Evolutionary conservation across 1,140 invertebrate genomes (phyloP).

Genomic region (Trichogramma pretiosum): DNA sequence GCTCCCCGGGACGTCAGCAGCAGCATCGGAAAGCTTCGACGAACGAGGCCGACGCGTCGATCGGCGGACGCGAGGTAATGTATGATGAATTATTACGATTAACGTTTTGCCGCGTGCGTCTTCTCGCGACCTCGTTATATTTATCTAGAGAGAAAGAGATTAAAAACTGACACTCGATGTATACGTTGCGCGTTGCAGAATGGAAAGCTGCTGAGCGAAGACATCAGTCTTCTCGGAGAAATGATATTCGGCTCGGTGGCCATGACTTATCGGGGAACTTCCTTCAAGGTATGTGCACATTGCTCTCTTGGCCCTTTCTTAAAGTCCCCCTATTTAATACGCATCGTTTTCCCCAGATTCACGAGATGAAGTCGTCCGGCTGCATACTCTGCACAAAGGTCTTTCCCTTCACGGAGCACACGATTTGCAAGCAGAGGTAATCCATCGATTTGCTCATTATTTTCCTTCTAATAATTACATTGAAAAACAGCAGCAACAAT

Average conservation of each 20-base stretch:
- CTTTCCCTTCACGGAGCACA: slow-evolving; percentile 49
- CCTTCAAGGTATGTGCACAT: slow-evolving; percentile 57
- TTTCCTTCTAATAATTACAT: too few relatives aligned
- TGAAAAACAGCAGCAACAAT: slow-evolving; percentile 31
- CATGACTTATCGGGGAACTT: slow-evolving; percentile 74
- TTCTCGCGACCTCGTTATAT: too few relatives aligned
- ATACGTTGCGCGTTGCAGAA: too few relatives aligned
- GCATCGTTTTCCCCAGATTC: slow-evolving; percentile 43
- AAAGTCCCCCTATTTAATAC: not conserved
- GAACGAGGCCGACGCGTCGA: too few relatives aligned
- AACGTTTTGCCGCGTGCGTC: too few relatives aligned
- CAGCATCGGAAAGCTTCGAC: slow-evolving; percentile 1
- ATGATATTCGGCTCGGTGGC: slow-evolving; percentile 84
- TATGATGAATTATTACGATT: too few relatives aligned
- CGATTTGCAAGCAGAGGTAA: slow-evolving; percentile 35
- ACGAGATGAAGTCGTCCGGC: slow-evolving; percentile 61
- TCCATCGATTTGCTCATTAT: too few relatives aligned
- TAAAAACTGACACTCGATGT: too few relatives aligned
- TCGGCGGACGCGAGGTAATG: too few relatives aligned
- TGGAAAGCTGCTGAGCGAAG: slow-evolving; percentile 45
- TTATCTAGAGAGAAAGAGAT: too few relatives aligned
- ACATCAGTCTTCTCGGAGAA: slow-evolving; percentile 69
- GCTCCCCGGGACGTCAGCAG: not conserved
- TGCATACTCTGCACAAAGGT: slow-evolving; percentile 69
- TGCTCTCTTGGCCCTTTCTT: not conserved